Base-by-base conservation (phyloP, 2,888 invertebrate species). In the Eledona agricola region DNA sequence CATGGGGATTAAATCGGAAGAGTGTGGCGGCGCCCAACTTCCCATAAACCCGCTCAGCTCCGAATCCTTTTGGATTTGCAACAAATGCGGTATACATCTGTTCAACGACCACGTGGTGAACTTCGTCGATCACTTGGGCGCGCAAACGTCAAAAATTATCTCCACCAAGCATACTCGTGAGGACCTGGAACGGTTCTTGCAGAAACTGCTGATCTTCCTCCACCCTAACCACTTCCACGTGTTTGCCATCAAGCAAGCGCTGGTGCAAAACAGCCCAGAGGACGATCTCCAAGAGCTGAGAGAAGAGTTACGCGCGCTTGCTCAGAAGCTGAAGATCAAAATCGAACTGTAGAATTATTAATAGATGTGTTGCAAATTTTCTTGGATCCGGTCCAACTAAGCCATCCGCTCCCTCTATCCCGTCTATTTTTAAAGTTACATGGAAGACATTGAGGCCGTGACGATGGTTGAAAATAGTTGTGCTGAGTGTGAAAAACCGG, bases 221-320 rank as follows among this genome's bases (percentile, higher is more conserved):
- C 88, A 88, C 70, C 81, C 84, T 1, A 82, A 77, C 23, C 89
- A 89, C 63, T 85, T 83, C 63, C 82, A 88, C 60, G 78, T 86
- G 0, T 72, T 88, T 9, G 83, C 86, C 68, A 83, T 86, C 1
- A 88, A 89, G 68, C 82, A 87, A 67, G 84, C 85, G 1, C 74
- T 89, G 19, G 78, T 83, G 32, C 88, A 89, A 71, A 79, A 88
- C 67, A 84, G 76, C 1, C 74, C 83, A 0, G 76, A 84, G 35
- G n/a, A n/a, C n/a, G n/a, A n/a, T n/a, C n/a, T n/a, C n/a, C n/a
- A n/a, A n/a, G n/a, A n/a, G n/a, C n/a, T n/a, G n/a, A n/a, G n/a
- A n/a, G n/a, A n/a, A n/a, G n/a, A n/a, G n/a, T n/a, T n/a, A n/a
- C n/a, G n/a, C n/a, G n/a, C n/a, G n/a, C n/a, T n/a, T n/a, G n/a